phyloP scores from a whole-genome alignment of 2,113 vertebrate genomes.

The Grallaria varia region DNA sequence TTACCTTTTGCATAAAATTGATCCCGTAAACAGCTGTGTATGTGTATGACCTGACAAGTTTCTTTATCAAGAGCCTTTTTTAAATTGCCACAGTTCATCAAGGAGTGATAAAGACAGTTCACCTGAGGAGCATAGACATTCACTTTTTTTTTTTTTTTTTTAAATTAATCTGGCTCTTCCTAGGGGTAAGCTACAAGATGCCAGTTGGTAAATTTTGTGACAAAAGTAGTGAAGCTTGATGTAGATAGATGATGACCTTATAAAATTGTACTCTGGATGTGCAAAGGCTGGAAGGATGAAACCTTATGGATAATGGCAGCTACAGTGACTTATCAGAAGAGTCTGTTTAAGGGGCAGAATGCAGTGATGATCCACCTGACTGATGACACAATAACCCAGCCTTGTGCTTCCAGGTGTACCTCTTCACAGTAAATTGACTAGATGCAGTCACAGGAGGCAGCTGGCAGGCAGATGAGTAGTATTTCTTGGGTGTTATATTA shows the following conservation, averaged over 20 bases:
- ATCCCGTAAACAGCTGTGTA: neutral
- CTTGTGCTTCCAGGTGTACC: neutral
- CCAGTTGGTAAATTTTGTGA: neutral
- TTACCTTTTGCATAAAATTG: neutral
- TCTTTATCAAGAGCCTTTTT: neutral
- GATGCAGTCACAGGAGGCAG: neutral
- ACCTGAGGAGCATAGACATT: neutral
- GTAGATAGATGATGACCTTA: neutral
- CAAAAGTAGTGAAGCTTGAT: neutral
- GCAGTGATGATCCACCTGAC: neutral
- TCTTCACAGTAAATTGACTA: neutral
- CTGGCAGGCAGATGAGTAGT: neutral
- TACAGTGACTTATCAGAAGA: neutral
- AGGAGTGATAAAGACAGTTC: neutral
- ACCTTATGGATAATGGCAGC: neutral
- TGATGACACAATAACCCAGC: neutral
- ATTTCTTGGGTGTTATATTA: neutral
- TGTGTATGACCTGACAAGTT: neutral
- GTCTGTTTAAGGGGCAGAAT: neutral
- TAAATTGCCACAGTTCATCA: neutral
- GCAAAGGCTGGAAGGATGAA: neutral
- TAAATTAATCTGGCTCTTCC: neutral
- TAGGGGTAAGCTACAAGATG: neutral
- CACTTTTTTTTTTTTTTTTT: rapidly evolving
- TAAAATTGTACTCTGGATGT: neutral